Conservation (phyloP, 2,113 vertebrate genomes). For the Sclerurus mexicanus region DNA sequence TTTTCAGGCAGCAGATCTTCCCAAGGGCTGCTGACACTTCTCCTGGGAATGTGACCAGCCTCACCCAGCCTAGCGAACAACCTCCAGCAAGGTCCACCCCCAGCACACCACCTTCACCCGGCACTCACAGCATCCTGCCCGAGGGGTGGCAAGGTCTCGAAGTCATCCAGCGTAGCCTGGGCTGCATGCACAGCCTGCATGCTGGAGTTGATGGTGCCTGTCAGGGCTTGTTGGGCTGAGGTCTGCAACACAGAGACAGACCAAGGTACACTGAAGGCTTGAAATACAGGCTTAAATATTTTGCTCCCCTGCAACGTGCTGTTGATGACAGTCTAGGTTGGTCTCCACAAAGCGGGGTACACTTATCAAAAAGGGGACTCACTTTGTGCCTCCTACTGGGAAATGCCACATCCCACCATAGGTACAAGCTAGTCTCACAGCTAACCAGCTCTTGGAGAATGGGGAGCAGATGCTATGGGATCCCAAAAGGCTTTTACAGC, state of each 20-base stretch:
- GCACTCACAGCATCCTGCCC: constrained; percentile 94
- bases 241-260: constrained; percentile 75
- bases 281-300: neutral
- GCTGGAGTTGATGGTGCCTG: constrained; percentile 96
- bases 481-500: neutral
- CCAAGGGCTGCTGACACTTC: neutral
- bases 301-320: fast-evolving
- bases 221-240: constrained; percentile 94
- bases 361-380: neutral
- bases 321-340: neutral
- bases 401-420: neutral
- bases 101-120: neutral
- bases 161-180: constrained; percentile 89
- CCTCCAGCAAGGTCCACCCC: neutral
- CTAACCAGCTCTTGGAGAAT: fast-evolving
- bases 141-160: constrained; percentile 88
- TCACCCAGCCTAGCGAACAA: neutral
- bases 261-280: fast-evolving
- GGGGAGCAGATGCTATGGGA: neutral
- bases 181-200: constrained; percentile 97
- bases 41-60: neutral
- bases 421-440: neutral
- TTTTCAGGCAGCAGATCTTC: neutral
- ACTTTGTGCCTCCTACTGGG: neutral
- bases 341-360: neutral